These are phyloP conservation scores for Rhodophaea formosa DNA, from an alignment of 2,888 invertebrate genomes.

Conservation along the genomic window DNA sequence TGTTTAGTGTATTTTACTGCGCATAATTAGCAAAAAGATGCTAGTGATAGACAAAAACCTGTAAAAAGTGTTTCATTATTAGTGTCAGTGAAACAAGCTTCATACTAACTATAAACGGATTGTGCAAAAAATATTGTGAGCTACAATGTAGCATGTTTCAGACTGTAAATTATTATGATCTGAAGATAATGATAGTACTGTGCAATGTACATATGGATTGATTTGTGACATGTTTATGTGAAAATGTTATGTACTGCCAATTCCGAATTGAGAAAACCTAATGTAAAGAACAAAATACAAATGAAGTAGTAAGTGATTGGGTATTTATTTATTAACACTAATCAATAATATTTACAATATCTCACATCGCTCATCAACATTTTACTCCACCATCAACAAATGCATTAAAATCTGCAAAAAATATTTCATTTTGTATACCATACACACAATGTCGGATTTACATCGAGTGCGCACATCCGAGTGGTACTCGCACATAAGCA, in stretches of 20 bases:
- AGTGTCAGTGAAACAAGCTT: too few species aligned
- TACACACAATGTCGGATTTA: constrained; percentile 24
- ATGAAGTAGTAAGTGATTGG: constrained; percentile 45
- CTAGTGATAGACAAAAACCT: too few species aligned
- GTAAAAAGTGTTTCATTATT: too few species aligned
- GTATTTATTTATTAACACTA: constrained; percentile 70
- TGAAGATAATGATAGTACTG: not conserved
- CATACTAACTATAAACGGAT: too few species aligned
- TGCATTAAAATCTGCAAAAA: constrained; percentile 59
- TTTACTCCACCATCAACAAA: constrained; percentile 57
- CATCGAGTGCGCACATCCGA: constrained; percentile 14
- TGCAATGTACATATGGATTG: not conserved
- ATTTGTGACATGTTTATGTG: not conserved
- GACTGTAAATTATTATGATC: not conserved
- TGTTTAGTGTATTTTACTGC: too few species aligned
- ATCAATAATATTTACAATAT: constrained; percentile 69
- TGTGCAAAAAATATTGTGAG: not conserved
- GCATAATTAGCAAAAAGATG: too few species aligned
- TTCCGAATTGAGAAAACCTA: not conserved
- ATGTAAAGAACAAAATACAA: constrained; percentile 30
- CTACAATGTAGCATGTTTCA: not conserved
- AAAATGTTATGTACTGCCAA: not conserved
- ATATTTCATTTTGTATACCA: constrained; percentile 43
- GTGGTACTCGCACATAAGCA: too few species aligned
- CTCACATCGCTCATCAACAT: constrained; percentile 46